Percentiles rank a stretch among this genome's conserved stretches.
phyloP scores from a whole-genome alignment of 1,140 invertebrate species.

The Delia radicum region DNA sequence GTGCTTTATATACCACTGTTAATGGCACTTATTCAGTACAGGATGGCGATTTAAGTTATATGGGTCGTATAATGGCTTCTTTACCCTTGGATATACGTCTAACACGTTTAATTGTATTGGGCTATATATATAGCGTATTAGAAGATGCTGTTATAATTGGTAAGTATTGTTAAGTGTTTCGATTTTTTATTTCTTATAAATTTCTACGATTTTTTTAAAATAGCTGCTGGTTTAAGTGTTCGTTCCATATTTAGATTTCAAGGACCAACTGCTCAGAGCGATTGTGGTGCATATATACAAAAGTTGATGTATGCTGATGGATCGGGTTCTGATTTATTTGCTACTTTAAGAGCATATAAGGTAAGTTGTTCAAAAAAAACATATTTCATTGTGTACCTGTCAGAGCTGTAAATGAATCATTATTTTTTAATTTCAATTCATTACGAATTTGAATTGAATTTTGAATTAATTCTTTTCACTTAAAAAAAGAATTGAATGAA shows the following conservation, averaged over 20 bases:
- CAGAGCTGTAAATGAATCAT: too few relatives aligned
- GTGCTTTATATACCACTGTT: constrained; percentile 66
- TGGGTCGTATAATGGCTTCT: constrained; percentile 79
- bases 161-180: constrained; percentile 50
- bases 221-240: constrained; percentile 76
- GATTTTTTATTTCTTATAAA: not conserved
- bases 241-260: constrained; percentile 60
- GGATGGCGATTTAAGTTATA: constrained; percentile 88
- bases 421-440: too few relatives aligned
- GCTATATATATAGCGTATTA: constrained; percentile 82
- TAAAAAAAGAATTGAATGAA: too few relatives aligned
- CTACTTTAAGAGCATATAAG: constrained; percentile 78
- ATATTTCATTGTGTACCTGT: too few relatives aligned
- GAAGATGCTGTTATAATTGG: constrained; percentile 87
- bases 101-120: constrained; percentile 83
- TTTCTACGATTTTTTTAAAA: constrained; percentile 1
- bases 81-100: constrained; percentile 82
- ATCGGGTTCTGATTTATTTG: constrained; percentile 82
- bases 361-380: too few relatives aligned
- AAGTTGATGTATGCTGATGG: constrained; percentile 80
- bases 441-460: too few relatives aligned
- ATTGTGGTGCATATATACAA: constrained; percentile 68
- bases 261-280: constrained; percentile 65
- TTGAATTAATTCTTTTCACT: too few relatives aligned
- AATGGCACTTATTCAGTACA: constrained; percentile 59